These are phyloP conservation scores for Ligdia adustata DNA, from an alignment of 2,888 invertebrate genomes.

Conservation along the genomic window DNA sequence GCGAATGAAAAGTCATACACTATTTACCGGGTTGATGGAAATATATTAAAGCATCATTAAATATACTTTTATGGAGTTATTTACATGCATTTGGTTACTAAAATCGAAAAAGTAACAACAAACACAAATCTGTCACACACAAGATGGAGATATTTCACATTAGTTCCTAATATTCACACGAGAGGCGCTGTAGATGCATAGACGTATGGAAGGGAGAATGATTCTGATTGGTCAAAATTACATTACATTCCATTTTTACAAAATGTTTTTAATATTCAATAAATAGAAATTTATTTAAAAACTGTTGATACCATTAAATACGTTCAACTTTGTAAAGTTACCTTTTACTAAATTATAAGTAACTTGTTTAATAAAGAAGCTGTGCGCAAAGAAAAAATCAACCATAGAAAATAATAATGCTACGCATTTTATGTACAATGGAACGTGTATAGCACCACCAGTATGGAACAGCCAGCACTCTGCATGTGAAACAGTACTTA, in stretches of 20 bases:
- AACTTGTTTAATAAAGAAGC: too few relatives aligned
- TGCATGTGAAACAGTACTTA: not conserved
- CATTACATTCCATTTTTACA: conserved; percentile 60
- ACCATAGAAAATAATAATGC: not conserved
- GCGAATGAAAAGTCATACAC: conserved; percentile 30
- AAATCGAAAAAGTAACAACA: conserved; percentile 79
- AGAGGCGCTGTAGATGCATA: conserved; percentile 65
- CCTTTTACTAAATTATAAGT: too few relatives aligned
- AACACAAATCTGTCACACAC: conserved; percentile 86
- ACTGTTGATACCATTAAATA: too few relatives aligned
- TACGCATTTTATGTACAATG: conserved; percentile 34
- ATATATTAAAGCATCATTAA: conserved; percentile 48
- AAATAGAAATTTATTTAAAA: too few relatives aligned
- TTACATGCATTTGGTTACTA: conserved; percentile 64
- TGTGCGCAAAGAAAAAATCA: not conserved
- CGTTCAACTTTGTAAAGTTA: too few relatives aligned
- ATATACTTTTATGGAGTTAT: conserved; percentile 59
- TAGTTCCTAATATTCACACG: conserved; percentile 76
- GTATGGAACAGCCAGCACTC: too few relatives aligned
- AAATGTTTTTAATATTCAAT: not conserved
- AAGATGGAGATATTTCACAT: conserved; percentile 86
- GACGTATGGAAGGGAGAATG: conserved; percentile 55
- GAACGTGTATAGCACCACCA: conserved; percentile 47
- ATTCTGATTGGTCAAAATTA: conserved; percentile 56
- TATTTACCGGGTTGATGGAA: conserved; percentile 44